Evolutionary conservation across 1,140 invertebrate species (phyloP).

Genomic region (Drosophila erecta): DNA sequence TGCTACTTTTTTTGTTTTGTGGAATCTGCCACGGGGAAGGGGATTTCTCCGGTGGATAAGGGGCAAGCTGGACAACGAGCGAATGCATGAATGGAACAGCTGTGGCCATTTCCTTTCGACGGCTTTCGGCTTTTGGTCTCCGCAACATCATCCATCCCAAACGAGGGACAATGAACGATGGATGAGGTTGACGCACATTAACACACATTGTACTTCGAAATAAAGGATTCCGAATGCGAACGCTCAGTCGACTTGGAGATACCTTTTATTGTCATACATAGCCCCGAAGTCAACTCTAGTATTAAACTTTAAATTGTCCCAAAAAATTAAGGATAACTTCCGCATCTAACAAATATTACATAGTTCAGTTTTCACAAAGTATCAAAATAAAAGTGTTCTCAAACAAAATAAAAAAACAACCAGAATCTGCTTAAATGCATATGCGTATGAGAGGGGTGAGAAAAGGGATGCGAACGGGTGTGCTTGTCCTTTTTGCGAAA

Average conservation of each 20-base stretch:
- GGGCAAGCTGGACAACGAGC: constrained; percentile 56
- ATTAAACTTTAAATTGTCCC: neutral
- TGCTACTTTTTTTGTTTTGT: constrained; percentile 15
- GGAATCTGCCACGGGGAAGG: constrained; percentile 34
- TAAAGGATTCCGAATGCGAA: constrained; percentile 4
- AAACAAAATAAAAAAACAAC: neutral
- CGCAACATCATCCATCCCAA: constrained; percentile 14
- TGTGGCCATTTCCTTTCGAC: constrained; percentile 76
- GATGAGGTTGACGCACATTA: constrained; percentile 69
- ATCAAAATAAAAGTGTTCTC: constrained; percentile 21
- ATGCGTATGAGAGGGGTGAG: constrained; percentile 6
- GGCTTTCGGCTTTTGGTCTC: constrained; percentile 48
- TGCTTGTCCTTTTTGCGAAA: constrained; percentile 76
- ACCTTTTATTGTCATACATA: neutral
- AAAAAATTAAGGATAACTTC: no score
- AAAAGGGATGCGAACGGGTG: constrained; percentile 28
- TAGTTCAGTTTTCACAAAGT: neutral
- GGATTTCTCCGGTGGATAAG: constrained; percentile 8
- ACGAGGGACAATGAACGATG: constrained; percentile 9
- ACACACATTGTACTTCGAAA: constrained; percentile 73
- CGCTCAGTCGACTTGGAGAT: neutral
- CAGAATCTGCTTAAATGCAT: constrained; percentile 26
- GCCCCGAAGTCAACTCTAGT: no score
- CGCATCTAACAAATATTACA: no score
- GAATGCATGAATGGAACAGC: constrained; percentile 68